Evolutionary conservation across 2,113 vertebrate genomes (phyloP), one percentile per base, ranked within the genome.

Genomic region (Deroptyus accipitrinus): DNA sequence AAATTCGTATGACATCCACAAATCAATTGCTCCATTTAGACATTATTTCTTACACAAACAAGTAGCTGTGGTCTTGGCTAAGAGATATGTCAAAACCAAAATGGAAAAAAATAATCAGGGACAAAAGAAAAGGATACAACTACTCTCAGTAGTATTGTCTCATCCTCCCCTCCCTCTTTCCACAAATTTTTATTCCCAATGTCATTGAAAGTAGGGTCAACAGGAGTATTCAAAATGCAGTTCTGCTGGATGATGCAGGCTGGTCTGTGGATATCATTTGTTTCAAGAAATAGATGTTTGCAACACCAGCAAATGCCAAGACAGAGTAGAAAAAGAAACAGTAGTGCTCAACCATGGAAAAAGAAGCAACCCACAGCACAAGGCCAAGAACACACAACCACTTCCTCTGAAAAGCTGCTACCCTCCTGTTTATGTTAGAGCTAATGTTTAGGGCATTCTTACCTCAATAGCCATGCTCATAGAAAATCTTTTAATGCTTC

Each of bases 1-100:
- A 83, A 93, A 94, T 75, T 57, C 57, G 79, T 92, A 88, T 62
- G 76, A 94, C 92, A 92, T 49, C 80, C 77, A 88, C 89, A 94
- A 94, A 96, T 96, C 94, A 91, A 80, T 92, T 92, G 57, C 78
- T 94, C 69, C 41, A 75, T 83, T 95, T 94, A 92, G 78, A 92
- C 69, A 83, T 70, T 91, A 86, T 92, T 94, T 94, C 81, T 96
- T 86, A 67, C 25, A 86, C 64, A 91, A 91, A 95, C 61, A 91
- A 77, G 67, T 75, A 90, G 94, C 82, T 83, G 67, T 55, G 62
- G 57, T 79, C 83, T 81, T 92, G 85, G 37, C 57, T 82, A 92
- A 87, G 55, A 94, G 48, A 18, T 42, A 20, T 11, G 8, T 74
- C 67, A 54, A 83, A 92, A 77, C 24, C 46, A 95, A 95, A 94